Evolutionary conservation across 1,140 invertebrate species (phyloP).

Genomic region (Gonioctena quinquepunctata): DNA sequence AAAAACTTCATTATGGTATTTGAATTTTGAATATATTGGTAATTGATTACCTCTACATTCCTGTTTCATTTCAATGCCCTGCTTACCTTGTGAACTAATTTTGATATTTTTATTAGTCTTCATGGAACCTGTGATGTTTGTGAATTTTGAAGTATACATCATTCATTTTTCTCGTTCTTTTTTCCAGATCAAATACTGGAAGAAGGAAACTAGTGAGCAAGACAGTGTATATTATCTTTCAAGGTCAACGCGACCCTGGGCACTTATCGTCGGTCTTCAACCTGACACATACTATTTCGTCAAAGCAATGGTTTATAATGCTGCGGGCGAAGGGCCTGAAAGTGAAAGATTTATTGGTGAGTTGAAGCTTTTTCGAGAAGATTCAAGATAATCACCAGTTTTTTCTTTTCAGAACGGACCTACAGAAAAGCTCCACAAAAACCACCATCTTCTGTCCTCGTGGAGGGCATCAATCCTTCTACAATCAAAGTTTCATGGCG

Average conservation of each 20-base stretch:
- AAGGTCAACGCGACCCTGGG: slow-evolving; percentile 78
- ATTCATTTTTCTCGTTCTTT: background rate
- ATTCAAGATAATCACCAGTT: too few species aligned
- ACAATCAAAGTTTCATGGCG: slow-evolving; percentile 89
- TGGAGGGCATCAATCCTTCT: slow-evolving; percentile 80
- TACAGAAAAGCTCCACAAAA: slow-evolving; percentile 90
- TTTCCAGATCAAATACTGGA: slow-evolving; percentile 87
- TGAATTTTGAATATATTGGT: too few species aligned
- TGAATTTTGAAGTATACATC: too few species aligned
- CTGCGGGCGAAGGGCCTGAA: slow-evolving; percentile 92
- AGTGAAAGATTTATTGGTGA: slow-evolving; percentile 82
- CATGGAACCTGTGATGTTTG: too few species aligned
- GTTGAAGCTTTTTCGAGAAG: slow-evolving; percentile 10
- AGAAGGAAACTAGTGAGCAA: slow-evolving; percentile 72
- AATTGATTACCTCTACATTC: too few species aligned
- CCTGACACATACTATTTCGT: slow-evolving; percentile 94
- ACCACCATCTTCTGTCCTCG: slow-evolving; percentile 87
- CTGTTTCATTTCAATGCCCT: too few species aligned
- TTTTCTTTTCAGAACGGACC: slow-evolving; percentile 72
- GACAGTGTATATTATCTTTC: slow-evolving; percentile 86
- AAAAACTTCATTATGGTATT: too few species aligned
- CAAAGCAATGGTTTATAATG: slow-evolving; percentile 95
- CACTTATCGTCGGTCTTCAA: slow-evolving; percentile 89
- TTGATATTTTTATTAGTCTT: too few species aligned
- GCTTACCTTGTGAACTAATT: too few species aligned